Evolutionary conservation across 2,113 vertebrate species (phyloP), one percentile per base, ranked within the genome.

Genomic region (Alaudala cheleensis): DNA sequence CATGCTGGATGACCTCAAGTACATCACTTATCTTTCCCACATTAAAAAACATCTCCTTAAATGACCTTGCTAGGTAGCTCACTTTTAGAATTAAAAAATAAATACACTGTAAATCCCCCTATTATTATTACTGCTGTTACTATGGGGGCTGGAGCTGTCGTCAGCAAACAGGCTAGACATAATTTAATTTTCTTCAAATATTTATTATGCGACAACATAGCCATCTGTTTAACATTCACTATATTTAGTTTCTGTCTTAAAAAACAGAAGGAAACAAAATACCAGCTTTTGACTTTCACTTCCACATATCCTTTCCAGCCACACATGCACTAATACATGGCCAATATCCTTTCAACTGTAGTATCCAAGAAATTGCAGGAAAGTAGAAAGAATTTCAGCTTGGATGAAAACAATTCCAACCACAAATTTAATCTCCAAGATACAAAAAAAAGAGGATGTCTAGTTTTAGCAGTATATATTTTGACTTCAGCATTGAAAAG

Each of bases 111-210:
- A 90, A 95, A 88, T 86, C 80, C 51, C 88, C 40, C 81, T 71
- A 60, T 86, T 96, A 90, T 92, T 95, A 94, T 58, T 93, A 88
- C 28, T 90, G 53, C 49, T 92, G 95, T 96, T 93, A 95, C 85
- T 96, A 84, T 37, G 77, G 76, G 65, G 76, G 88, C 71, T 77
- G 57, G 42, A 93, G 88, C 57, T 86, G 82, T 86, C 67, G 6
- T 93, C 95, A 95, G 83, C 4, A 4, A 95, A 81, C 49, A 88
- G 72, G 72, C 90, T 93, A 76, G 86, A 93, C 61, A 81, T 86
- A 92, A 96, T 84, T 92, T 88, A 78, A 96, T 96, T 95, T 96
- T 90, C 91, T 86, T 93, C 92, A 95, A 95, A 95, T 96, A 97
- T 96, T 96, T 96, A 94, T 94, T 95, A 90, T 54, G 67, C 1